Evolutionary conservation across 2,797 vertebrate genomes (phyloP).

Genomic region (Betta splendens): DNA sequence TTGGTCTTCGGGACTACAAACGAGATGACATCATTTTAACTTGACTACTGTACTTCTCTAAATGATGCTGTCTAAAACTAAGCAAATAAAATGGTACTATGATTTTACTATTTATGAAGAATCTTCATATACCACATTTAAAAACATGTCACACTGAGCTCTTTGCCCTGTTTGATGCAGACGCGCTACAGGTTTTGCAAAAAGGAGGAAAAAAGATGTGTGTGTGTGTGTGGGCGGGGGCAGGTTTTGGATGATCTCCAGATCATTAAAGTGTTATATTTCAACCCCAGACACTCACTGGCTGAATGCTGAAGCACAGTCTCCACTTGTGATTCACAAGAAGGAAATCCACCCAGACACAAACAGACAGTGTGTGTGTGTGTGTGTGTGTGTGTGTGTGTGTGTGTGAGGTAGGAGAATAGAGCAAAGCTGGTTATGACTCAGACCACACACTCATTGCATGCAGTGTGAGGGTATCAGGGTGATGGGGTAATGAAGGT

Average conservation of each 20-base stretch:
- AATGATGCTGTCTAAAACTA: no score
- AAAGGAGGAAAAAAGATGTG: slow-evolving; percentile 42
- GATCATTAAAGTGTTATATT: slow-evolving; percentile 76
- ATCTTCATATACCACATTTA: no score
- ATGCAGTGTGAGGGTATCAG: slow-evolving; percentile 59
- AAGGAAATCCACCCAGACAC: slow-evolving; percentile 59
- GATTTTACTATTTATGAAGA: no score
- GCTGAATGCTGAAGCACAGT: slow-evolving; percentile 45
- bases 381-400: slow-evolving; percentile 20
- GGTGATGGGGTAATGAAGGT: slow-evolving; percentile 71
- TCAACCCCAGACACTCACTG: slow-evolving; percentile 63
- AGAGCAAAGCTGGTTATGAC: slow-evolving; percentile 58
- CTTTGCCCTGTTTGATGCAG: no score
- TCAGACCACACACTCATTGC: slow-evolving; percentile 74
- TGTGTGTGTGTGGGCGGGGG: slow-evolving; percentile 50
- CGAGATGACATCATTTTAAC: no score
- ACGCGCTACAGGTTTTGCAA: slow-evolving; percentile 67
- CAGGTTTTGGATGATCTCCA: slow-evolving; percentile 64
- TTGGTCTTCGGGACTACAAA: no score
- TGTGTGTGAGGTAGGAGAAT: slow-evolving; percentile 35
- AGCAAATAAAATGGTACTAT: no score
- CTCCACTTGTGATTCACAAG: slow-evolving; percentile 53
- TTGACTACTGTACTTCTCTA: no score
- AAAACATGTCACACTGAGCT: no score
- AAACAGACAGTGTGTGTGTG: slow-evolving; percentile 31